phyloP scores from a whole-genome alignment of 1,140 invertebrate species.

The Solen grandis region DNA sequence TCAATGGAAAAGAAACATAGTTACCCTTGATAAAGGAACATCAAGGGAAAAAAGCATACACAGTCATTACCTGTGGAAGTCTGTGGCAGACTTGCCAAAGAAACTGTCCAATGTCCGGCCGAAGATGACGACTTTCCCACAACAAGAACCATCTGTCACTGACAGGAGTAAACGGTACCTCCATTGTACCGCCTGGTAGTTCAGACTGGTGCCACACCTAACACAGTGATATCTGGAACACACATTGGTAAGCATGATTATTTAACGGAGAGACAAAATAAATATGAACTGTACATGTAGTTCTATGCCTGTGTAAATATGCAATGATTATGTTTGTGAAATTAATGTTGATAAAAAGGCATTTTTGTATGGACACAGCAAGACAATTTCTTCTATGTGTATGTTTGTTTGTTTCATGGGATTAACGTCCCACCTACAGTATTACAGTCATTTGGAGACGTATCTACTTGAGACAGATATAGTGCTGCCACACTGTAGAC shows the following conservation, averaged over 20 bases:
- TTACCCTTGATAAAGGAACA: too few relatives aligned
- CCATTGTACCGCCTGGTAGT: conserved; percentile 20
- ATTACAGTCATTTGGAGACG: too few relatives aligned
- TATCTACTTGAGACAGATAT: too few relatives aligned
- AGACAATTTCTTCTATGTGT: background rate
- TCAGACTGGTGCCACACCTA: conserved; percentile 9
- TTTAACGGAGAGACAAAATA: background rate
- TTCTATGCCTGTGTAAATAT: background rate
- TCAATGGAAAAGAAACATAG: too few relatives aligned
- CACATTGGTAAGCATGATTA: background rate
- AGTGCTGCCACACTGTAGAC: too few relatives aligned
- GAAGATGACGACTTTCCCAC: conserved; percentile 31
- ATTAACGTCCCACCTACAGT: too few relatives aligned
- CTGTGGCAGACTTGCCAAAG: conserved; percentile 48
- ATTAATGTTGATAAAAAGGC: background rate
- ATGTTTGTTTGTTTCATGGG: too few relatives aligned
- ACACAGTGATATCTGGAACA: conserved; percentile 41
- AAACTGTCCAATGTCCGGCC: conserved; percentile 35
- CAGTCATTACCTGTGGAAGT: conserved; percentile 47
- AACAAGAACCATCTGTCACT: conserved; percentile 4
- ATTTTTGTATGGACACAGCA: background rate
- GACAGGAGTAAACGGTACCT: conserved; percentile 36
- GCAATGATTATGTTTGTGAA: background rate
- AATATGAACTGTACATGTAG: background rate
- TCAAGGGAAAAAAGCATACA: too few relatives aligned